Base-by-base conservation (phyloP, 2,797 vertebrate species). In the Hyperoplus immaculatus region DNA sequence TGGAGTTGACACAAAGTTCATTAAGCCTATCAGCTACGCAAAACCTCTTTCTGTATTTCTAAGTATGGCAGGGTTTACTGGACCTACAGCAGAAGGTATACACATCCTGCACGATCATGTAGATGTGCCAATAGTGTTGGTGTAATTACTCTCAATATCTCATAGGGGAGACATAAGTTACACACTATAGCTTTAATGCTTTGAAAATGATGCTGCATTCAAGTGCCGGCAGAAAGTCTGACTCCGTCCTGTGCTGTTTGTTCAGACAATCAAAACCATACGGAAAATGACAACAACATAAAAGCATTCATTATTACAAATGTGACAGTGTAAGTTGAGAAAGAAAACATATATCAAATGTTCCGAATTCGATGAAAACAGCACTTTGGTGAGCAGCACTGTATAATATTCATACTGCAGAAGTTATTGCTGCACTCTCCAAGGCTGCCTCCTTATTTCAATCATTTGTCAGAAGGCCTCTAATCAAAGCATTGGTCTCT, bases 381-480 rank as follows among this genome's bases (percentile, higher is more conserved):
- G 55, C 10, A 29, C 29, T 29, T 13, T 3, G 42, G 38, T 51
- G 46, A 72, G 53, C 38, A 50, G 15, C 7, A 12, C 5, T 74
- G 41, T n/a, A 29, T 71, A 42, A 67, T 47, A 51, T 43, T n/a
- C 0, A 3, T 12, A 13, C 14, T 43, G 51, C 16, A 61, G 47
- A 60, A 3, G 8, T 53, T 39, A 38, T 62, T 56, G 55, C 18
- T 39, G 42, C 56, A 11, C 41, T 60, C 64, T 68, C 21, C 4
- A 6, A 47, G 29, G 39, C 36, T 11, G 16, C 54, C 43, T 45
- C 21, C 15, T 69, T 55, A 72, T 63, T 58, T 42, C 4, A 74
- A 58, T 51, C n/a, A 56, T 71, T 75, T 68, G 70, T 77, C 62
- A 74, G 16, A 70, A 57, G 46, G 36, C 62, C 45, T 71, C 21